Conservation (phyloP, 1,140 invertebrate genomes). For the Zaprionus nigranus region DNA sequence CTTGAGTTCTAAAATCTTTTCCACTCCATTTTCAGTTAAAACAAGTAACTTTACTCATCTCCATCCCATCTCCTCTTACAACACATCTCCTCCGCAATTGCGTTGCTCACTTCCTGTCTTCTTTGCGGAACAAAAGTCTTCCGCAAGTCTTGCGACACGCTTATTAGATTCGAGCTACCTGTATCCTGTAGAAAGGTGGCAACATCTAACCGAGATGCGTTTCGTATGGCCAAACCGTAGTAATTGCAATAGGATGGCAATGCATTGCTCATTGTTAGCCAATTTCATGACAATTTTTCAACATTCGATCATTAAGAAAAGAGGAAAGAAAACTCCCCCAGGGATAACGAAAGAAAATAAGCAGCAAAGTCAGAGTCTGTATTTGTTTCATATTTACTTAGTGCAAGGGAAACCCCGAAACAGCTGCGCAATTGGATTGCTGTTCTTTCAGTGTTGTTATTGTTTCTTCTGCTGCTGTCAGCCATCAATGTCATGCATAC, state of each 20-base stretch:
- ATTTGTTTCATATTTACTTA: conserved; percentile 80
- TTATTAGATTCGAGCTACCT: conserved; percentile 63
- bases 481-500: conserved; percentile 79
- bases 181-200: conserved; percentile 51
- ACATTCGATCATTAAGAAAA: conserved; percentile 46
- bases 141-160: conserved; percentile 69
- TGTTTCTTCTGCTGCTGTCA: conserved; percentile 28
- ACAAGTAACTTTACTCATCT: neutral
- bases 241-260: conserved; percentile 63
- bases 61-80: no score
- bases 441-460: neutral
- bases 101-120: conserved; percentile 58
- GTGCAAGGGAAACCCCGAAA: conserved; percentile 41
- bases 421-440: conserved; percentile 76
- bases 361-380: conserved; percentile 60
- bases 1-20: no score
- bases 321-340: conserved; percentile 17
- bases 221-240: conserved; percentile 38
- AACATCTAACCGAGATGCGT: conserved; percentile 48
- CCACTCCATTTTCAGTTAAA: no score
- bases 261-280: conserved; percentile 73
- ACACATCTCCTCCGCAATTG: neutral
- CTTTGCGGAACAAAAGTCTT: conserved; percentile 59
- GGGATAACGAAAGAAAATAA: conserved; percentile 30
- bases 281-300: conserved; percentile 81